Conservation (phyloP, 2,888 invertebrate genomes). For the Nomada flava region DNA sequence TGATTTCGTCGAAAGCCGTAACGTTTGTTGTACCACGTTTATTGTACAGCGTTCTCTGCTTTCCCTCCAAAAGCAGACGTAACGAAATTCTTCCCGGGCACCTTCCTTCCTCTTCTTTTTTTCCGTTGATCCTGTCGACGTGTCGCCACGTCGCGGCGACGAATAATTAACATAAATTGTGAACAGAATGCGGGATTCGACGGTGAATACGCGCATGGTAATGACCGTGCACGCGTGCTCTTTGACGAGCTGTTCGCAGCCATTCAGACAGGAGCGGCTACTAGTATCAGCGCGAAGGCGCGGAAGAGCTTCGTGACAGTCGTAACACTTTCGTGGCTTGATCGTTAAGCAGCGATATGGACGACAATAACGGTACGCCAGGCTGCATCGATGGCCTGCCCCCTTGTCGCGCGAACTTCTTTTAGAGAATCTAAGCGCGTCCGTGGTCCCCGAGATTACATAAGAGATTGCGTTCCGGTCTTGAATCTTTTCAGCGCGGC, state of each 20-base stretch:
- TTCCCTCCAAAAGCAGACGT: constrained; percentile 52
- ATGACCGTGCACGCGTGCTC: constrained; percentile 14
- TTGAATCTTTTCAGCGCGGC: constrained; percentile 17
- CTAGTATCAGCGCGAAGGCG: constrained; percentile 25
- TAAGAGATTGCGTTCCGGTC: constrained; percentile 55
- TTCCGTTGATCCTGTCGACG: background rate
- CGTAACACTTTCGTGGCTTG: constrained; percentile 71
- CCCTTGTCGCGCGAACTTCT: constrained; percentile 36
- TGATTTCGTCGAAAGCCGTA: constrained; percentile 37
- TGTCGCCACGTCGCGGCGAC: background rate
- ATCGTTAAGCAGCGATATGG: constrained; percentile 69
- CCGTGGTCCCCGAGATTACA: constrained; percentile 61
- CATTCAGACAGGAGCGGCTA: constrained; percentile 3
- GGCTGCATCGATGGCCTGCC: constrained; percentile 46
- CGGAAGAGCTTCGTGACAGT: constrained; percentile 57
- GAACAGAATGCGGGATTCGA: constrained; percentile 52
- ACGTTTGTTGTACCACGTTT: constrained; percentile 12
- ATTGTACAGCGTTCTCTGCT: constrained; percentile 33
- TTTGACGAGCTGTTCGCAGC: constrained; percentile 20
- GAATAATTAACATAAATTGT: constrained; percentile 57
- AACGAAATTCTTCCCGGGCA: constrained; percentile 12
- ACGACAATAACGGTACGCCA: constrained; percentile 68
- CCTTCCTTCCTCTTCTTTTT: background rate
- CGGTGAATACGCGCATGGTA: constrained; percentile 20
- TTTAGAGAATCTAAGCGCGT: constrained; percentile 34